phyloP scores from a whole-genome alignment of 2,797 vertebrate genomes.

The Melopsittacus undulatus region DNA sequence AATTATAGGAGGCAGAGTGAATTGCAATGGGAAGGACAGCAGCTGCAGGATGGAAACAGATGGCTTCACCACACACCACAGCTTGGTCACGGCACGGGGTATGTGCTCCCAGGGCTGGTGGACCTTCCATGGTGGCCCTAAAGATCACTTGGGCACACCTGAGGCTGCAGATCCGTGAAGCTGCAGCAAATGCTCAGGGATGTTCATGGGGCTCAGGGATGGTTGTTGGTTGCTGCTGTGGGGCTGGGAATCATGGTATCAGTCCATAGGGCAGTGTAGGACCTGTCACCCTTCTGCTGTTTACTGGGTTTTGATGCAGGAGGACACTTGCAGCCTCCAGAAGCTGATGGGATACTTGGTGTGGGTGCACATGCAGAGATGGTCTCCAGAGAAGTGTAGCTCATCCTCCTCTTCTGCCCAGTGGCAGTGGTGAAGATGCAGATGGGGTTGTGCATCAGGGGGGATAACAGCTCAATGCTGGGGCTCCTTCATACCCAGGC shows the following conservation, averaged over 20 bases:
- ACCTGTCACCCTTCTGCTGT: not conserved
- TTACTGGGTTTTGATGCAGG: not conserved
- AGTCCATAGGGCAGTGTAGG: not conserved
- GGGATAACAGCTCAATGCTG: not conserved
- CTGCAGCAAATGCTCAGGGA: not conserved
- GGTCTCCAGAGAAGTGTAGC: not conserved
- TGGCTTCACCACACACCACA: not conserved
- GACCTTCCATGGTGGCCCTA: not conserved
- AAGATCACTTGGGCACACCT: conserved; percentile 8
- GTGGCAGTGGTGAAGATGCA: rapidly evolving
- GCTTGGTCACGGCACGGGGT: not conserved
- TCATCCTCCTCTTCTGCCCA: not conserved
- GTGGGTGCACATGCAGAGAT: rapidly evolving
- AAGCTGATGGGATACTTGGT: not conserved
- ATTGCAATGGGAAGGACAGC: conserved; percentile 55
- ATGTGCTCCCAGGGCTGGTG: not conserved
- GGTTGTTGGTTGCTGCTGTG: not conserved
- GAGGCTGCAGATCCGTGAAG: not conserved
- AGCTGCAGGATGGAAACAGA: conserved; percentile 60
- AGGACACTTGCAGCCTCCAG: not conserved
- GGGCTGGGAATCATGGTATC: not conserved
- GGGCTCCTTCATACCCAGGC: not conserved
- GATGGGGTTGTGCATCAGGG: rapidly evolving
- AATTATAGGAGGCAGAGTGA: conserved; percentile 57
- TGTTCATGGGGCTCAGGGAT: not conserved